Conservation (phyloP, 2,888 invertebrate species). For the Onthophagus sagittarius region DNA sequence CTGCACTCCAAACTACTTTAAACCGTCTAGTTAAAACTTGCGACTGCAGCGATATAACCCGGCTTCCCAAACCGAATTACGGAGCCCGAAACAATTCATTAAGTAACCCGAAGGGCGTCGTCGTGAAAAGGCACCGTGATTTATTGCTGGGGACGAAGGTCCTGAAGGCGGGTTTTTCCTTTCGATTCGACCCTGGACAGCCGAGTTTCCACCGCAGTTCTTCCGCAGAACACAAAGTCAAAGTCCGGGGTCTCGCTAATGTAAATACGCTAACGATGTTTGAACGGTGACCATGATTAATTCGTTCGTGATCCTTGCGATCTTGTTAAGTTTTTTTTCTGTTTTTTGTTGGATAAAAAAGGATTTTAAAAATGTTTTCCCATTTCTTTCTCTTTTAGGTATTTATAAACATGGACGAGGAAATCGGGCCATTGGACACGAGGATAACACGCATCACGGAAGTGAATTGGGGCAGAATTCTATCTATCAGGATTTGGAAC, state of each 20-base stretch:
- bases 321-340: neutral
- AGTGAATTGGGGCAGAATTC: conserved; percentile 27
- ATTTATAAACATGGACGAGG: conserved; percentile 9
- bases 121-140: neutral
- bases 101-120: neutral
- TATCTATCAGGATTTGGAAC: conserved; percentile 21
- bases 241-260: neutral
- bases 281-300: neutral
- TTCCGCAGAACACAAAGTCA: neutral
- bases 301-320: neutral
- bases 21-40: neutral
- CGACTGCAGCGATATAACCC: neutral
- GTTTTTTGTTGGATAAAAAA: neutral
- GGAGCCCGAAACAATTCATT: neutral
- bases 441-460: conserved; percentile 24
- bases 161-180: neutral
- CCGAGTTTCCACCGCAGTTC: neutral
- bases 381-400: neutral
- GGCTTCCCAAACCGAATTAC: neutral
- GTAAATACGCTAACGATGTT: neutral
- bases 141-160: neutral
- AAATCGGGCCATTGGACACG: conserved; percentile 20
- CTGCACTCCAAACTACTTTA: neutral
- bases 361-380: neutral
- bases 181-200: neutral